These are phyloP conservation scores for Caradrina kadenii DNA, from an alignment of 2,888 invertebrate species.

Conservation along the genomic window DNA sequence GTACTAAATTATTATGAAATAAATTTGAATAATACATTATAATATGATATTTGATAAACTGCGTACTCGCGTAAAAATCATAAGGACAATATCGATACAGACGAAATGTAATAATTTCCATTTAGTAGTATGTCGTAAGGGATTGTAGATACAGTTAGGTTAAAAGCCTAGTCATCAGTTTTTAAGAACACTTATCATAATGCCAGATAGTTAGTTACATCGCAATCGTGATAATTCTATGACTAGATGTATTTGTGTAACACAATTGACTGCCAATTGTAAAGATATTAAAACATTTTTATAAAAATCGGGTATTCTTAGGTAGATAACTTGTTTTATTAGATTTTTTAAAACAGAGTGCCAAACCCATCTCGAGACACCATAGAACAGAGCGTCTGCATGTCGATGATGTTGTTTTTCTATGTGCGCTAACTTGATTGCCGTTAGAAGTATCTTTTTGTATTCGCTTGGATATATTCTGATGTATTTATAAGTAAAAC, in stretches of 20 bases:
- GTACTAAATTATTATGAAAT: conserved; percentile 79
- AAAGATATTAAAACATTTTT: conserved; percentile 79
- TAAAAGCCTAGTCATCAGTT: conserved; percentile 77
- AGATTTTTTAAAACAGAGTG: conserved; percentile 85
- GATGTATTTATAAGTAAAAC: conserved; percentile 76
- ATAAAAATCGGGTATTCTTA: conserved; percentile 86
- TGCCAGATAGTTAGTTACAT: conserved; percentile 82
- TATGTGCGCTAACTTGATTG: conserved; percentile 65
- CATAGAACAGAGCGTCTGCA: conserved; percentile 71
- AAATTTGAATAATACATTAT: conserved; percentile 84
- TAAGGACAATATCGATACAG: conserved; percentile 90
- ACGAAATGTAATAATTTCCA: conserved; percentile 85
- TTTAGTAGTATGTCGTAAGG: conserved; percentile 81
- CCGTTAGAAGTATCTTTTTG: conserved; percentile 59
- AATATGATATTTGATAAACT: conserved; percentile 86
- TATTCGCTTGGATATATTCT: conserved; percentile 66
- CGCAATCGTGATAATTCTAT: conserved; percentile 85
- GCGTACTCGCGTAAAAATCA: conserved; percentile 89
- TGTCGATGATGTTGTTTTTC: conserved; percentile 72
- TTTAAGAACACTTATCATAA: conserved; percentile 80
- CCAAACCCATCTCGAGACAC: conserved; percentile 78
- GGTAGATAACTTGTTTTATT: conserved; percentile 87
- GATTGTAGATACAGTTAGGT: conserved; percentile 85
- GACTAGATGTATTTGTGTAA: conserved; percentile 83
- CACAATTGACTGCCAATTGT: conserved; percentile 90